phyloP scores from a whole-genome alignment of 1,140 invertebrate species.

The Pinna nobilis region DNA sequence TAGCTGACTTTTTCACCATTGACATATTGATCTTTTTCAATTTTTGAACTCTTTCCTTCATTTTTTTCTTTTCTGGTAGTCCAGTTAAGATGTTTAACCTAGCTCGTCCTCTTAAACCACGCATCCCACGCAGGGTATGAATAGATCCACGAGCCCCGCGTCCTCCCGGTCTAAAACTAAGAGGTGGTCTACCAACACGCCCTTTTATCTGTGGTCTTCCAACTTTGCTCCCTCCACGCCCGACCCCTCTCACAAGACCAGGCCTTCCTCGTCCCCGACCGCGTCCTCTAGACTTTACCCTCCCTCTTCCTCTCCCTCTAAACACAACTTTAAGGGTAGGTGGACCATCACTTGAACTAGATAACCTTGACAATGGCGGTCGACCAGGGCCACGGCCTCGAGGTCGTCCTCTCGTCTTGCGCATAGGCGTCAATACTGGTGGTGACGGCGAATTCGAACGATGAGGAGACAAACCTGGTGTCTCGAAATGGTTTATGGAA shows the following conservation, averaged over 20 bases:
- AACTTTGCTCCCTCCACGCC: too few species aligned
- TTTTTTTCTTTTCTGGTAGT: conserved; percentile 1
- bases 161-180: background rate
- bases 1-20: background rate
- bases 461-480: conserved; percentile 6
- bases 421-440: conserved; percentile 10
- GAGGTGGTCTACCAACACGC: conserved; percentile 1
- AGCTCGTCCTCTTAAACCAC: too few species aligned
- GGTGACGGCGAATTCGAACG: conserved; percentile 11
- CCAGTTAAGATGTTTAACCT: conserved; percentile 7
- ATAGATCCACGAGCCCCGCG: conserved; percentile 2
- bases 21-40: background rate
- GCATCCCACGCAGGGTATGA: background rate
- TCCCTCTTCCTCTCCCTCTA: conserved; percentile 5
- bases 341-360: background rate
- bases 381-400: conserved; percentile 8
- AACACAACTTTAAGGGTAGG: conserved; percentile 2
- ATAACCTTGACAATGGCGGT: background rate
- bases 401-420: conserved; percentile 1
- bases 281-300: too few species aligned
- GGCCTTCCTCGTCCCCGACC: conserved; percentile 1
- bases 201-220: background rate
- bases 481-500: conserved; percentile 2
- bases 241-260: conserved; percentile 4
- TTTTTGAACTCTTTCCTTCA: conserved; percentile 9